Evolutionary conservation across 2,888 invertebrate species (phyloP), one percentile per base, ranked within the genome.

Genomic region (Elaeidobius kamerunicus): DNA sequence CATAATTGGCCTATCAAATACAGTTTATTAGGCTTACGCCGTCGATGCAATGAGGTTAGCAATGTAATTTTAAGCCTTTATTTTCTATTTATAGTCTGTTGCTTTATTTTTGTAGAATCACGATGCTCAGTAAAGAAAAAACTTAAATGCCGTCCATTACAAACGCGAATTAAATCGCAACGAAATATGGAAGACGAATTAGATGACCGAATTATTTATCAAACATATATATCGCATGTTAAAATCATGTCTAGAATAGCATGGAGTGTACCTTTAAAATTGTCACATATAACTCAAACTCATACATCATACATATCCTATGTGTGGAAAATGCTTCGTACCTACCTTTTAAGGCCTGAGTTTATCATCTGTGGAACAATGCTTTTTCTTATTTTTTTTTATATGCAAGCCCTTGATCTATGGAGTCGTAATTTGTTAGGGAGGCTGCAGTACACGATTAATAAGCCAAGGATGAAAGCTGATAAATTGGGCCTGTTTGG

Each of bases 171-270:
- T 42, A 39, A 34, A 30, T 48, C 28, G 39, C 19, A 35, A 32
- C 20, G 18, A 44, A 6, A 3, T 14, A 92, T 92, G 92, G 92
- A 92, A 82, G 91, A 92, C 85, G 91, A 91, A 77, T 77, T 91
- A 68, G 91, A 92, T 76, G 91, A 91, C 68, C 85, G 84, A 79
- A 85, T 91, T 67, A 78, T 91, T 67, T 88, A 90, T 74, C 91
- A 91, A 80, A 88, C 91, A 23, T 89, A 89, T 74, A 75, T 88
- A 61, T 88, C 90, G 61, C 88, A 91, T 73, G 84, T 88, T 83
- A 91, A 89, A 80, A 79, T 91, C 61, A 76, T 91, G 69, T 90
- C 91, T 44, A 85, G 88, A 72, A 79, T 86, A 69, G 83, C 86
- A 61, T 84, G 89, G 75, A 86, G 86, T 73, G 77, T 88, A 67